phyloP scores from a whole-genome alignment of 2,797 vertebrate genomes.

The Hydrophis major region DNA sequence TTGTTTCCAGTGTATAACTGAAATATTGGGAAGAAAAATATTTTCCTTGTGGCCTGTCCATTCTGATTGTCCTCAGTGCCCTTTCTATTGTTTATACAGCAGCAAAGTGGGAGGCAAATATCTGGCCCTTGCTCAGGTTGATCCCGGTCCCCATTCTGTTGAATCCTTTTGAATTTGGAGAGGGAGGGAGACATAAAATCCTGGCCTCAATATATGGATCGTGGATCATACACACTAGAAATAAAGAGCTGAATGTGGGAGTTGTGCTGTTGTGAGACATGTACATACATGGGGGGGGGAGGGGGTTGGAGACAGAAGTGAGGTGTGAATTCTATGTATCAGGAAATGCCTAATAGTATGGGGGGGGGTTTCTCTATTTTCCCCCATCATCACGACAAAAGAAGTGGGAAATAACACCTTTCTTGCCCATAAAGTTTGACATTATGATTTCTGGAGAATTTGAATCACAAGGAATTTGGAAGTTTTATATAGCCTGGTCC shows the following conservation, averaged over 20 bases:
- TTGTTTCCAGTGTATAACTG: background rate
- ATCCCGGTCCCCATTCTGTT: background rate
- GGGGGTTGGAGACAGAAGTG: background rate
- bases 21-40: background rate
- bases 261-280: background rate
- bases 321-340: background rate
- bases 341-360: background rate
- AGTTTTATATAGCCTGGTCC: background rate
- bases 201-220: background rate
- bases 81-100: background rate
- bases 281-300: background rate
- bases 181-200: background rate
- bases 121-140: background rate
- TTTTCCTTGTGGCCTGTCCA: background rate
- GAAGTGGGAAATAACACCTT: background rate
- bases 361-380: background rate
- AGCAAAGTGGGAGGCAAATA: background rate
- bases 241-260: background rate
- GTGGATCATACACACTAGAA: background rate
- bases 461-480: background rate
- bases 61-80: background rate
- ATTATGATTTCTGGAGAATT: background rate
- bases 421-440: background rate
- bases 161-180: conserved; percentile 11
- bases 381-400: background rate